Evolutionary conservation across 1,140 invertebrate genomes (phyloP).

Genomic region (Saccostrea cuccullata): DNA sequence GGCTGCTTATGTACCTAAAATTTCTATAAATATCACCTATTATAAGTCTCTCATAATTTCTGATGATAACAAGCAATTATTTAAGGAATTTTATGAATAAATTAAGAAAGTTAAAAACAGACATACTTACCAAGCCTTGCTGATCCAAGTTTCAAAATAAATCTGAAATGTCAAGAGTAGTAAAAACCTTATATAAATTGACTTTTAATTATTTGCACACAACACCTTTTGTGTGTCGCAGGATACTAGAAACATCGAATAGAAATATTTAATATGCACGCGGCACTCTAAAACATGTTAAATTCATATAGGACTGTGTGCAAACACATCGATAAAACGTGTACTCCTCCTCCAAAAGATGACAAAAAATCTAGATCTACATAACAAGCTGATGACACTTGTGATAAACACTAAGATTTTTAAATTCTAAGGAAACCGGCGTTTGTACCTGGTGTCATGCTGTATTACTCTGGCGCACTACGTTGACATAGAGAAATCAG

Average conservation of each 20-base stretch:
- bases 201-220: conserved; percentile 9
- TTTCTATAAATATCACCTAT: too few species aligned
- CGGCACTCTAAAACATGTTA: not conserved
- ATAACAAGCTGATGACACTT: too few species aligned
- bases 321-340: conserved; percentile 25
- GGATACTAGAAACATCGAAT: not conserved
- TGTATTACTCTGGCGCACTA: too few species aligned
- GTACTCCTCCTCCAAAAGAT: not conserved
- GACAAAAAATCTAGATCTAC: not conserved
- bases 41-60: too few species aligned
- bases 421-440: too few species aligned
- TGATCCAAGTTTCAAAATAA: not conserved
- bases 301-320: conserved; percentile 12
- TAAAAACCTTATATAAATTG: not conserved
- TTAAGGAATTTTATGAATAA: not conserved
- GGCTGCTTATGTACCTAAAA: too few species aligned
- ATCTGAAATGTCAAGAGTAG: not conserved
- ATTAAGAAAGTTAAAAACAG: not conserved
- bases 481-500: too few species aligned
- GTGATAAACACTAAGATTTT: too few species aligned
- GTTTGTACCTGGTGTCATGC: too few species aligned
- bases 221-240: not conserved
- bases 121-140: not conserved
- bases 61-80: too few species aligned
- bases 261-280: conserved; percentile 34